Percentiles rank a stretch among this genome's conserved stretches.
These are phyloP conservation scores for Guaruba guarouba DNA, from an alignment of 2,113 vertebrate species.

Conservation along the genomic window DNA sequence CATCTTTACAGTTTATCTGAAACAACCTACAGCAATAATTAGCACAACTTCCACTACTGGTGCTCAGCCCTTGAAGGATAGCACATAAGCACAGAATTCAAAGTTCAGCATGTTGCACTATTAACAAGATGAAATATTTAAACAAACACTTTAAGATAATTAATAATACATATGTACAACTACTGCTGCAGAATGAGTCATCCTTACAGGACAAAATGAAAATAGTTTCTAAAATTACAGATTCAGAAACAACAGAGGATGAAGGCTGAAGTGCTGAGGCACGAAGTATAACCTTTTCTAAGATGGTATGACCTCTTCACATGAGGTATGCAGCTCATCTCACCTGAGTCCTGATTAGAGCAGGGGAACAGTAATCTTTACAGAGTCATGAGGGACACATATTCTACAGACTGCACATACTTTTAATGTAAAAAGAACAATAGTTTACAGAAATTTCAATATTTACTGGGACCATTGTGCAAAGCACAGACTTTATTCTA, in stretches of 20 bases:
- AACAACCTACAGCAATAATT: not conserved
- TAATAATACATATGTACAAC: slow-evolving; percentile 69
- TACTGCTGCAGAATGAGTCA: slow-evolving; percentile 58
- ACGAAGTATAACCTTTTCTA: not conserved
- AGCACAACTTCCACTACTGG: not conserved
- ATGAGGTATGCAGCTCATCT: not conserved
- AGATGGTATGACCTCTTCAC: not conserved
- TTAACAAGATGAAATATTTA: slow-evolving; percentile 72
- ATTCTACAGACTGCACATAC: not conserved
- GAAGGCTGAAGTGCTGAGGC: not conserved
- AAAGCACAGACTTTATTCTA: not conserved
- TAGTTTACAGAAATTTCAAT: not conserved
- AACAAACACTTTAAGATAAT: slow-evolving; percentile 62
- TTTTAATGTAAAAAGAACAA: not conserved
- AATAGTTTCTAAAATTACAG: slow-evolving; percentile 4
- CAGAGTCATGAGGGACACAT: not conserved
- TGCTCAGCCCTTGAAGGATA: slow-evolving; percentile 19
- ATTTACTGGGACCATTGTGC: not conserved
- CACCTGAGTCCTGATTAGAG: not conserved
- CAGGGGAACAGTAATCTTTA: not conserved
- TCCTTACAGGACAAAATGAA: slow-evolving; percentile 39
- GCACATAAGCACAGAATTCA: slow-evolving; percentile 10
- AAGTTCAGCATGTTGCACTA: slow-evolving; percentile 60
- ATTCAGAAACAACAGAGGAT: not conserved
- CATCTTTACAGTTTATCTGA: slow-evolving; percentile 39